Evolutionary conservation across 2,888 invertebrate genomes (phyloP).

Genomic region (Monopis laevigella): DNA sequence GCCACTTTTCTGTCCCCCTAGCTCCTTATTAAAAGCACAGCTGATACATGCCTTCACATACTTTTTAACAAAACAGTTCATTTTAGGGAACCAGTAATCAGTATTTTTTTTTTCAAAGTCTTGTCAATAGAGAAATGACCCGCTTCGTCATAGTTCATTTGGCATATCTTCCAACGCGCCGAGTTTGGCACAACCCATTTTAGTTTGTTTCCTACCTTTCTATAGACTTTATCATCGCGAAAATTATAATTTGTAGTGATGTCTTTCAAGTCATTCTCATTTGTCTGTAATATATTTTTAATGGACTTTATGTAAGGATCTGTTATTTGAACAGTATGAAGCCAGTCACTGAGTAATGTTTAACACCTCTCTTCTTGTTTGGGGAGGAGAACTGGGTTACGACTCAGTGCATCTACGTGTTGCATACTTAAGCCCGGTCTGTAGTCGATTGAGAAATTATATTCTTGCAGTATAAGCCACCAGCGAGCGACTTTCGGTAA

Average conservation of each 20-base stretch:
- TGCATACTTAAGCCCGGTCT: slow-evolving; percentile 19
- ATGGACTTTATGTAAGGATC: too few species aligned
- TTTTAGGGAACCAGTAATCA: too few species aligned
- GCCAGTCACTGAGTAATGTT: too few species aligned
- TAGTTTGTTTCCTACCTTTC: background rate
- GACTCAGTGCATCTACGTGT: slow-evolving; percentile 27
- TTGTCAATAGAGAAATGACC: slow-evolving; percentile 6
- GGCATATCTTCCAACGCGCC: slow-evolving; percentile 1
- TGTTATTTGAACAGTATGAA: too few species aligned
- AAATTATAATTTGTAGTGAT: background rate
- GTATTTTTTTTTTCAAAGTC: too few species aligned
- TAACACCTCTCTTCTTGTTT: too few species aligned
- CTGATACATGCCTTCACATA: too few species aligned
- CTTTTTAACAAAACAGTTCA: too few species aligned
- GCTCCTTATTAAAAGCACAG: too few species aligned
- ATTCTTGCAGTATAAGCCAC: slow-evolving; percentile 23
- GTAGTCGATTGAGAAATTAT: slow-evolving; percentile 22
- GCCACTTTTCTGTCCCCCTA: too few species aligned
- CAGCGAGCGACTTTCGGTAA: slow-evolving; percentile 24
- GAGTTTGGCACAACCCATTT: slow-evolving; percentile 4
- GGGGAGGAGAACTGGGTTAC: too few species aligned
- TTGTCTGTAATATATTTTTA: background rate
- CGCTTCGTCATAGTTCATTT: too few species aligned
- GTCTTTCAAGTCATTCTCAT: background rate
- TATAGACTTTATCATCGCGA: background rate